These are phyloP conservation scores for Venturia canescens DNA, from an alignment of 1,140 invertebrate genomes.

Conservation along the genomic window DNA sequence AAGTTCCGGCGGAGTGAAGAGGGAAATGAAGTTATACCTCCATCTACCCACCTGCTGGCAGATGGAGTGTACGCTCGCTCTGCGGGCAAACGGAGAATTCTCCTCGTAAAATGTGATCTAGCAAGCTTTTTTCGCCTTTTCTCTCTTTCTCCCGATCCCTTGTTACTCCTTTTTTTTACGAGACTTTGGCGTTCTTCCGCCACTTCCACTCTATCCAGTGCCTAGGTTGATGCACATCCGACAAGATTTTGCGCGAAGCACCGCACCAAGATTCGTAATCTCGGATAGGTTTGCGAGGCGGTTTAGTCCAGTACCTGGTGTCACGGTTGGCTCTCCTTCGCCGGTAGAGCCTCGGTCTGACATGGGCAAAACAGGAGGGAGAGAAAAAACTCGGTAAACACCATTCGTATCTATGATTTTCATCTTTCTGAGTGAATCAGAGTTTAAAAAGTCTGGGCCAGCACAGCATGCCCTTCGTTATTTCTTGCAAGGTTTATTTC, in stretches of 20 bases:
- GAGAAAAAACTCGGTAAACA: not conserved
- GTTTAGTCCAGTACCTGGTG: not conserved
- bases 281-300: too few relatives aligned
- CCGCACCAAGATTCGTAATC: too few relatives aligned
- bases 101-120: slow-evolving; percentile 18
- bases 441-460: not conserved
- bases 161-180: not conserved
- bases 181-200: not conserved
- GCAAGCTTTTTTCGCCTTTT: not conserved
- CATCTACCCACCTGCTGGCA: slow-evolving; percentile 2
- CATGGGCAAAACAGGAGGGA: not conserved
- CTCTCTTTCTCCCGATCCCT: not conserved
- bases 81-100: not conserved
- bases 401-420: slow-evolving; percentile 12
- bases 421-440: slow-evolving; percentile 7
- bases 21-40: not conserved
- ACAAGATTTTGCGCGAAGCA: too few relatives aligned
- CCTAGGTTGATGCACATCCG: not conserved
- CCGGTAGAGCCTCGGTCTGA: not conserved
- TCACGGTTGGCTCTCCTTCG: too few relatives aligned
- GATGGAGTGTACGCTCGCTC: not conserved
- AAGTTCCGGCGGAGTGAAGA: not conserved
- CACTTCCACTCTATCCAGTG: not conserved
- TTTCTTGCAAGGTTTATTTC: not conserved
- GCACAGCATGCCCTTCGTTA: slow-evolving; percentile 18